Conservation (phyloP, 92 coral and sea anemone genomes). For the Hydrozoanthus gracilis region DNA sequence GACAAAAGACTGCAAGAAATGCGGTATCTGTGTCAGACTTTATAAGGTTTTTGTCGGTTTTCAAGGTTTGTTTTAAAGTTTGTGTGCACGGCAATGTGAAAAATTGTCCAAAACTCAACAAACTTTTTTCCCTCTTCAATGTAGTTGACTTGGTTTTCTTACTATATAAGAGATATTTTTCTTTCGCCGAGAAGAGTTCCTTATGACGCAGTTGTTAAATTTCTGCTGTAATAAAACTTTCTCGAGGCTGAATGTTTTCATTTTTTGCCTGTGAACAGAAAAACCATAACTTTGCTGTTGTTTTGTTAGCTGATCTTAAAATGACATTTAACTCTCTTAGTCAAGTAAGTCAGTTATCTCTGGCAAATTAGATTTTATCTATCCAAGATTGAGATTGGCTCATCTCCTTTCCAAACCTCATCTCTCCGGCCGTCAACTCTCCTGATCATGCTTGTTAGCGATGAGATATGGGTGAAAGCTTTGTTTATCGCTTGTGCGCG, state of each 20-base stretch:
- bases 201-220: background rate
- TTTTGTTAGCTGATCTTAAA: no score
- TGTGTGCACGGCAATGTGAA: slow-evolving; percentile 5
- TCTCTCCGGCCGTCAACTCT: background rate
- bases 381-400: background rate
- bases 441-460: background rate
- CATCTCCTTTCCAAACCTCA: background rate
- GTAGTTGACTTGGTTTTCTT: background rate
- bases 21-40: background rate
- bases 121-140: background rate
- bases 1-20: background rate
- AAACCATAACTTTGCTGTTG: no score
- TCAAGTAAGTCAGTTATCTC: background rate
- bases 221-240: background rate
- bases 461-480: slow-evolving; percentile 2
- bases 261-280: background rate
- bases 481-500: slow-evolving; percentile 2
- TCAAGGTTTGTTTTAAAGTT: slow-evolving; percentile 1
- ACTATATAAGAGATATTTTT: background rate
- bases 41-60: background rate
- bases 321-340: background rate
- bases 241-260: background rate
- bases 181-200: background rate
- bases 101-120: background rate
- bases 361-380: background rate